Conservation (phyloP, 2,113 vertebrate species). For the Lasiurus cinereus region DNA sequence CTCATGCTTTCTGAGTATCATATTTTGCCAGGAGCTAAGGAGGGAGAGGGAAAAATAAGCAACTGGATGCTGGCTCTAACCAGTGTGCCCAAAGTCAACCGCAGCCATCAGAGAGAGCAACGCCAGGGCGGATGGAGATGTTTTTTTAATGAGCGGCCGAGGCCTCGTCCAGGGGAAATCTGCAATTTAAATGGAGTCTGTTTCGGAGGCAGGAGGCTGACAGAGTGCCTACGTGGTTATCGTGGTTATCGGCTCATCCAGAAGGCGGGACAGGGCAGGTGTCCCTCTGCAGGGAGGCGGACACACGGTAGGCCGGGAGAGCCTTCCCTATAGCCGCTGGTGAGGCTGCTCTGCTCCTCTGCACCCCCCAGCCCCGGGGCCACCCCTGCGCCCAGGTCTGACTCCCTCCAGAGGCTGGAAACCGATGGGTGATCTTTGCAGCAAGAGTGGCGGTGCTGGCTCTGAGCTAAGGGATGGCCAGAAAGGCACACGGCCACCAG, state of each 20-base stretch:
- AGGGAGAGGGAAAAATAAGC: not conserved
- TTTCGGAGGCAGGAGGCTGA: not conserved
- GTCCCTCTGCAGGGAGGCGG: not conserved
- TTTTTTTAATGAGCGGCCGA: not conserved
- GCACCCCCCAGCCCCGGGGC: not conserved
- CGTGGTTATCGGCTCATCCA: accelerated
- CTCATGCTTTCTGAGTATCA: not conserved
- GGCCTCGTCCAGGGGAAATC: not conserved
- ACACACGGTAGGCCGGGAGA: accelerated
- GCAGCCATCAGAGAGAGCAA: not conserved
- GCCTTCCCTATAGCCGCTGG: accelerated
- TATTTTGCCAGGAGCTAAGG: not conserved
- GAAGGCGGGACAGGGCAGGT: no score
- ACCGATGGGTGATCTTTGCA: not conserved
- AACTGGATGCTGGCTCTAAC: not conserved
- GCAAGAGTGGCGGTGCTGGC: not conserved
- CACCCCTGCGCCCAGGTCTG: no score
- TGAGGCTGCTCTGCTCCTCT: not conserved
- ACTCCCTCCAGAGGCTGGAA: not conserved
- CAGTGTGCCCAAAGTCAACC: not conserved
- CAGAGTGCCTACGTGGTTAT: not conserved
- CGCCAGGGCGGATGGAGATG: not conserved
- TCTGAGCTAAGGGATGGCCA: not conserved
- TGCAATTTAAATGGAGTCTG: not conserved
- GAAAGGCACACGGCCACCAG: not conserved